phyloP scores from a whole-genome alignment of 2,888 invertebrate species.

The Sinopyrophorus schimmeli region DNA sequence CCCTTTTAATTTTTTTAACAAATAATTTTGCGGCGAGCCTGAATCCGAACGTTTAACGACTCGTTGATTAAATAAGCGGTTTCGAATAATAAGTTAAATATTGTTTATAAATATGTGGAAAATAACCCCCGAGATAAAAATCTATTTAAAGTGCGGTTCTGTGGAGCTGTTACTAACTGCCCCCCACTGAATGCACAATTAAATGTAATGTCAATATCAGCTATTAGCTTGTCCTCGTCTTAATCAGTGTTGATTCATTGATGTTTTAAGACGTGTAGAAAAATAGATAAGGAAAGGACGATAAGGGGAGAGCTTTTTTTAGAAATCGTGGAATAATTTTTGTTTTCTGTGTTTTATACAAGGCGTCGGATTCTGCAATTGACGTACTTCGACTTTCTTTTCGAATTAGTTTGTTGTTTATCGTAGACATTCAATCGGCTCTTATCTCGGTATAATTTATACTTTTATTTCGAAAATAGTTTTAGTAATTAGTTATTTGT shows the following conservation, averaged over 20 bases:
- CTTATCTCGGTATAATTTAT: too few relatives aligned
- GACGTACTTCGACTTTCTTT: conserved; percentile 15
- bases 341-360: conserved; percentile 3
- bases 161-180: conserved; percentile 27
- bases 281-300: conserved; percentile 1
- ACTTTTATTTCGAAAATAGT: background rate
- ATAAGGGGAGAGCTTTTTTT: conserved; percentile 8
- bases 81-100: too few relatives aligned
- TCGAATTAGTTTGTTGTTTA: conserved; percentile 3
- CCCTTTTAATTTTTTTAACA: too few relatives aligned
- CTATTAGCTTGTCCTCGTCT: conserved; percentile 19
- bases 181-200: conserved; percentile 16
- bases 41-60: too few relatives aligned
- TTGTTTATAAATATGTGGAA: too few relatives aligned
- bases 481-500: conserved; percentile 4
- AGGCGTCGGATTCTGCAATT: conserved; percentile 14
- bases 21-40: too few relatives aligned
- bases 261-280: conserved; percentile 14
- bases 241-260: conserved; percentile 20
- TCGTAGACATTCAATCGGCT: background rate
- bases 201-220: conserved; percentile 20
- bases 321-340: conserved; percentile 6
- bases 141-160: conserved; percentile 20
- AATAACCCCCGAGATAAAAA: conserved; percentile 13
- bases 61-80: too few relatives aligned